Conservation (phyloP, 1,140 invertebrate genomes). For the Geopemphigus sp. region DNA sequence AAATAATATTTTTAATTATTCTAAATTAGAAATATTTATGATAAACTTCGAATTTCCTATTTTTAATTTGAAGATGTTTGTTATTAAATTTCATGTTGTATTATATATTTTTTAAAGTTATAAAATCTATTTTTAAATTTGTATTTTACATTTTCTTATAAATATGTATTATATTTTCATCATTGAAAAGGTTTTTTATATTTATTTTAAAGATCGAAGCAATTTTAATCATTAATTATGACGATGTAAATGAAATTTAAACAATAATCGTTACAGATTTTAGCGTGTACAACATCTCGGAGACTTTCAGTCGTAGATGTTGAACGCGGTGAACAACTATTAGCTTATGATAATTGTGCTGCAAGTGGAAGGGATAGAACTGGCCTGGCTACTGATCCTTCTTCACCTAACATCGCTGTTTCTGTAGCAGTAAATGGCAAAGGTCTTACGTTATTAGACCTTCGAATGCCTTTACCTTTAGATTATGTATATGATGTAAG, state of each 20-base stretch:
- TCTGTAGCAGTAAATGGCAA: slow-evolving; percentile 59
- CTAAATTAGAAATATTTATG: too few relatives aligned
- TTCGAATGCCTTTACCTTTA: slow-evolving; percentile 59
- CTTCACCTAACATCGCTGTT: slow-evolving; percentile 58
- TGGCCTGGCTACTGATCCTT: slow-evolving; percentile 59
- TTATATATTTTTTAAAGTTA: neutral
- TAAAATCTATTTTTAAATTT: neutral
- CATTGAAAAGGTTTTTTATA: neutral
- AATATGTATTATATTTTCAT: neutral
- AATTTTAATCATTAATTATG: neutral
- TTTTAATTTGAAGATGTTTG: neutral
- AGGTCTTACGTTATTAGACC: slow-evolving; percentile 59
- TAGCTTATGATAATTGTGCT: slow-evolving; percentile 60
- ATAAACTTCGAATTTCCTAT: too few relatives aligned
- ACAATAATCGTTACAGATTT: slow-evolving; percentile 55
- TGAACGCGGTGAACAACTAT: slow-evolving; percentile 58
- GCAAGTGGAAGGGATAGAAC: slow-evolving; percentile 58
- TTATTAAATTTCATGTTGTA: neutral
- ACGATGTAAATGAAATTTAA: neutral
- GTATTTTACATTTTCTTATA: neutral
- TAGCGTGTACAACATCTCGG: slow-evolving; percentile 58
- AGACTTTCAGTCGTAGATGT: slow-evolving; percentile 59
- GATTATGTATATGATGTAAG: slow-evolving; percentile 61
- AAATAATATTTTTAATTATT: too few relatives aligned
- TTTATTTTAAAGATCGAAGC: neutral